Percentiles rank a stretch among this genome's conserved stretches.
Conservation (phyloP, 1,140 invertebrate genomes). For the Drosophila cardini region DNA sequence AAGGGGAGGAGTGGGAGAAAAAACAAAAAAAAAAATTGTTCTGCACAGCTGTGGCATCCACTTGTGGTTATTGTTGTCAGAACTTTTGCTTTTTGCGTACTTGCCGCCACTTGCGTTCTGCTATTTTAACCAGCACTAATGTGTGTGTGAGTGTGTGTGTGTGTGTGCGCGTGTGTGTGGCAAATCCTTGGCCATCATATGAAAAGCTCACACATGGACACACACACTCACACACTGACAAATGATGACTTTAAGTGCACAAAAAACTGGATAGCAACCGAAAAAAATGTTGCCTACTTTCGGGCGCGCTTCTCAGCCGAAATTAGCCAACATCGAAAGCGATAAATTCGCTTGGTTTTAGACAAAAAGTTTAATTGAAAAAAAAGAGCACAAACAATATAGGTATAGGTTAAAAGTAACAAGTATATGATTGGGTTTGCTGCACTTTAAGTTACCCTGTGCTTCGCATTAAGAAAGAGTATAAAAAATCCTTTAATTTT, state of each 20-base stretch:
- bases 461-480: too few species aligned
- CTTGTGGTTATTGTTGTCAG: slow-evolving; percentile 79
- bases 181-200: slow-evolving; percentile 20
- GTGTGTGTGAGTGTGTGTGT: slow-evolving; percentile 31
- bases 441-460: too few species aligned
- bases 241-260: slow-evolving; percentile 13
- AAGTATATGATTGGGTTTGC: too few species aligned
- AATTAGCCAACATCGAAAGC: slow-evolving; percentile 21
- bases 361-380: slow-evolving; percentile 20
- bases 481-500: too few species aligned
- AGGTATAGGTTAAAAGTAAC: too few species aligned
- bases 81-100: slow-evolving; percentile 73
- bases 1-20: slow-evolving; percentile 3
- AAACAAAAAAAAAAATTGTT: slow-evolving; percentile 42
- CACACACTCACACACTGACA: background rate
- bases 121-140: slow-evolving; percentile 72
- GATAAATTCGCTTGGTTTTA: slow-evolving; percentile 11
- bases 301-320: slow-evolving; percentile 9
- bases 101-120: slow-evolving; percentile 52
- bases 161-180: slow-evolving; percentile 23
- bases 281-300: slow-evolving; percentile 44
- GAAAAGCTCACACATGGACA: background rate
- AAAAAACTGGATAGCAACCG: background rate
- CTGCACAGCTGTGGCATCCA: slow-evolving; percentile 70
- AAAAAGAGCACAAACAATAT: slow-evolving; percentile 12